Base-by-base conservation (phyloP, 1,140 invertebrate species). In the Drosophila tropicalis region DNA sequence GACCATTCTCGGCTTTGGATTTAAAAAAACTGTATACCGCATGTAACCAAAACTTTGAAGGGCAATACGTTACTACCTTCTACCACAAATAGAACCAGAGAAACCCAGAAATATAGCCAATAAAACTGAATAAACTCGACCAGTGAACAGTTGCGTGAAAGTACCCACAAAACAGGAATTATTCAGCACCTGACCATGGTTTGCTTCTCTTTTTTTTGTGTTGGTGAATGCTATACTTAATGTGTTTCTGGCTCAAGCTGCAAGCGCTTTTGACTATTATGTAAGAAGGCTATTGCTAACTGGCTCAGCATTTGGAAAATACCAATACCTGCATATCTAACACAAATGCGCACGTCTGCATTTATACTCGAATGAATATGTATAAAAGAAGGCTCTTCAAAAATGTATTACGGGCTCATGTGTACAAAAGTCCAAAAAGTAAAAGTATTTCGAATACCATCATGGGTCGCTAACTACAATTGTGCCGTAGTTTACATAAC, bases 161-260 rank as follows among this genome's bases (percentile, higher is more conserved):
- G 72, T 75, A 57, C 51, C 55, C 41, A 70, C 72, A 76, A 76
- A 70, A 70, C 73, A 70, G 72, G 72, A 76, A 76, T 64, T 76
- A 76, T 76, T 60, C 66, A 64, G 60, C 66, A 55, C 63, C 66
- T 74, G n/a, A 32, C 41, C 61, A 63, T 22, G 41, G 17, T 57
- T n/a, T 39, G n/a, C 41, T 32, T 15, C n/a, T 62, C 25, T 29
- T 58, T 32, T 71, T 29, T 29, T 29, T 29, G 2, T 25, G 5
- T 51, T 15, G 40, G 32, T 29, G 57, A 13, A 47, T 76, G 60
- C 73, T 76, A 76, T 76, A 39, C 40, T 75, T 62, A 68, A 66
- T 41, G 40, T 25, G 32, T 58, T 73, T 57, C 40, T 60, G 66
- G 60, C 60, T 73, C 73, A 70, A 73, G 76, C 70, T 76, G 66